Conservation (phyloP, 2,113 vertebrate genomes). For the Ammodytes marinus region DNA sequence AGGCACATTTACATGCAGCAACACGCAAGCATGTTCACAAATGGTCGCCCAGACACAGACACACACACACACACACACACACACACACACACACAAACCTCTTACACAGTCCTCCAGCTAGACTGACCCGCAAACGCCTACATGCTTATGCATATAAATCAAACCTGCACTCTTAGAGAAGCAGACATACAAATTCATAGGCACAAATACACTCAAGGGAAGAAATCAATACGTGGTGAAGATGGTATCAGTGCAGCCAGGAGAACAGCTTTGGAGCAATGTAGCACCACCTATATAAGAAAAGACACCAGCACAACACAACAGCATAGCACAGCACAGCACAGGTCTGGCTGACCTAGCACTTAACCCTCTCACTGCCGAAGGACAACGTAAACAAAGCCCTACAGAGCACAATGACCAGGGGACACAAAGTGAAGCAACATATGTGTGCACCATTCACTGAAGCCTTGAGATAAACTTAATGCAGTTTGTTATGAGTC, state of each 20-base stretch:
- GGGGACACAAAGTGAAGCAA: neutral
- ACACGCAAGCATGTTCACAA: slow-evolving; percentile 36
- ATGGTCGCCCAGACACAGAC: neutral
- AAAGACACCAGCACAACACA: slow-evolving; percentile 50
- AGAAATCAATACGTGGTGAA: slow-evolving; percentile 64
- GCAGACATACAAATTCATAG: slow-evolving; percentile 36
- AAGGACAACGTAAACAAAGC: slow-evolving; percentile 41
- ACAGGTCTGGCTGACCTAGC: slow-evolving; percentile 43
- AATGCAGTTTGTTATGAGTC: slow-evolving; percentile 29
- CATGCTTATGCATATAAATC: slow-evolving; percentile 59
- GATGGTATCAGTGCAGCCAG: slow-evolving; percentile 35
- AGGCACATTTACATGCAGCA: slow-evolving; percentile 53
- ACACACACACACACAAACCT: slow-evolving; percentile 11
- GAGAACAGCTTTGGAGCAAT: slow-evolving; percentile 31
- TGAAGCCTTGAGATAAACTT: slow-evolving; percentile 21
- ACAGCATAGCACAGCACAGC: slow-evolving; percentile 35
- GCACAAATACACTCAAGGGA: slow-evolving; percentile 33
- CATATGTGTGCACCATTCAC: slow-evolving; percentile 24
- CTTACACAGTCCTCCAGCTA: slow-evolving; percentile 37
- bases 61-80: slow-evolving; percentile 2
- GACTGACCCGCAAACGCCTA: slow-evolving; percentile 60
- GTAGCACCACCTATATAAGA: slow-evolving; percentile 12
- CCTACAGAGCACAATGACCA: neutral
- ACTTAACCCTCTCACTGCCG: slow-evolving; percentile 60
- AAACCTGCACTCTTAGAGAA: slow-evolving; percentile 22